A percentile compares a stretch with the other conserved stretches of the same genome.
Conservation (phyloP, 1,140 invertebrate genomes). For the Heliothis subflexa region DNA sequence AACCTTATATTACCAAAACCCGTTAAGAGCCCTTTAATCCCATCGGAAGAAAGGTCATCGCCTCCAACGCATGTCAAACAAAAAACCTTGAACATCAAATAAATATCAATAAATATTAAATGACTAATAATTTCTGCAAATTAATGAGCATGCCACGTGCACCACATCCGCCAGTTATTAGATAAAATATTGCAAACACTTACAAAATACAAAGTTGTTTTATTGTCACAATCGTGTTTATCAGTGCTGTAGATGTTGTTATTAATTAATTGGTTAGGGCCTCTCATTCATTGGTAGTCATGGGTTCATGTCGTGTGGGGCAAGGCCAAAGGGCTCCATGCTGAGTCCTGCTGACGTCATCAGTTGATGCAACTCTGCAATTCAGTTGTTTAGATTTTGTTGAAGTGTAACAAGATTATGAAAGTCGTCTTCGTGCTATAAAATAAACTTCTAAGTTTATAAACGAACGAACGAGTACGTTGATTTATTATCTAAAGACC, state of each 20-base stretch:
- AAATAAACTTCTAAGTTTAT: too few relatives aligned
- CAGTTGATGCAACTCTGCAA: too few relatives aligned
- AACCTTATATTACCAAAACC: too few relatives aligned
- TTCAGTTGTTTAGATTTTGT: too few relatives aligned
- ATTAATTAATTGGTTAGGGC: neutral
- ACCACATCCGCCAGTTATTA: conserved; percentile 2
- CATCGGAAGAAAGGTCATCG: neutral
- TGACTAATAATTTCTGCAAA: conserved; percentile 6
- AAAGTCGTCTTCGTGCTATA: too few relatives aligned
- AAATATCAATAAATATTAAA: neutral
- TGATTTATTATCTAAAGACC: too few relatives aligned
- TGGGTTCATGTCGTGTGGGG: neutral
- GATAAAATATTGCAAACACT: conserved; percentile 32
- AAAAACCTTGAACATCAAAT: neutral
- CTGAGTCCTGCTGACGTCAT: neutral
- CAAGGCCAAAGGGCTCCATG: conserved; percentile 6
- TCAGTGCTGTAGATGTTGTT: neutral
- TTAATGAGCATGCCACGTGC: conserved; percentile 9
- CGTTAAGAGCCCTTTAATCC: neutral
- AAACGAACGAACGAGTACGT: too few relatives aligned
- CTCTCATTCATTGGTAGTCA: neutral
- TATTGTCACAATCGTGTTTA: conserved; percentile 17
- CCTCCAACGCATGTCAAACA: neutral
- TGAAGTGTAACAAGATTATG: too few relatives aligned
- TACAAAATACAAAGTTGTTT: conserved; percentile 31